Conservation (phyloP, 1,140 invertebrate genomes). For the Drosophila insularis region DNA sequence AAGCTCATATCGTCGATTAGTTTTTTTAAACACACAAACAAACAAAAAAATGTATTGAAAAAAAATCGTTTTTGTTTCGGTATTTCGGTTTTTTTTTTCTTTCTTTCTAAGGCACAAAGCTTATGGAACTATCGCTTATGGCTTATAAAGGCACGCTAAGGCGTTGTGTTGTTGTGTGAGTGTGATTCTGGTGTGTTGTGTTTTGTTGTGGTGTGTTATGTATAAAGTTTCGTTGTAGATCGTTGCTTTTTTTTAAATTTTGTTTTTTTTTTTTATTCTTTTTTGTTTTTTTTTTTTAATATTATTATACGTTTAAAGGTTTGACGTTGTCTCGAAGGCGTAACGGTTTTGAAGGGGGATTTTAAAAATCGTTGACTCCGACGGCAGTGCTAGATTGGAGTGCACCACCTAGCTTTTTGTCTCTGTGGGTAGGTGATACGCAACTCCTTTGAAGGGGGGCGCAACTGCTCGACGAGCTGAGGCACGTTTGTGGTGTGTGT, state of each 20-base stretch:
- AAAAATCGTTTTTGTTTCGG: conserved; percentile 27
- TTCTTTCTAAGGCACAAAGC: conserved; percentile 52
- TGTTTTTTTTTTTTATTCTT: conserved; percentile 34
- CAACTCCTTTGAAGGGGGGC: conserved; percentile 16
- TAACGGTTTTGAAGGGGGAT: conserved; percentile 56
- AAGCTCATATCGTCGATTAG: conserved; percentile 35
- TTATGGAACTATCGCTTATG: conserved; percentile 39
- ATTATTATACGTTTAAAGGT: conserved; percentile 21
- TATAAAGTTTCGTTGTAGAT: conserved; percentile 6
- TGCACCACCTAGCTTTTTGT: conserved; percentile 10
- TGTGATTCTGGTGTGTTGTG: conserved; percentile 18
- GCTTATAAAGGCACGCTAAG: conserved; percentile 67
- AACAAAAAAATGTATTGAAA: background rate
- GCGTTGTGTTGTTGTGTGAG: conserved; percentile 34
- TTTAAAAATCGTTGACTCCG: conserved; percentile 79
- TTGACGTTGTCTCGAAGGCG: conserved; percentile 56
- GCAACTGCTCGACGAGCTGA: conserved; percentile 72
- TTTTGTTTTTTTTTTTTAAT: conserved; percentile 26
- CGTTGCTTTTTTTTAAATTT: conserved; percentile 4
- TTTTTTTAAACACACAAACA: conserved; percentile 16
- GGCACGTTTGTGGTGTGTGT: conserved; percentile 43
- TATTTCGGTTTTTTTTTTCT: conserved; percentile 23
- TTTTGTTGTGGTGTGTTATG: conserved; percentile 25
- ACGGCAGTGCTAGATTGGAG: conserved; percentile 59
- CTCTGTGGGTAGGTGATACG: conserved; percentile 2